Percentiles rank a stretch among this genome's conserved stretches.
These are phyloP conservation scores for Oryzias sinensis DNA, from an alignment of 2,797 vertebrate genomes.

Conservation along the genomic window DNA sequence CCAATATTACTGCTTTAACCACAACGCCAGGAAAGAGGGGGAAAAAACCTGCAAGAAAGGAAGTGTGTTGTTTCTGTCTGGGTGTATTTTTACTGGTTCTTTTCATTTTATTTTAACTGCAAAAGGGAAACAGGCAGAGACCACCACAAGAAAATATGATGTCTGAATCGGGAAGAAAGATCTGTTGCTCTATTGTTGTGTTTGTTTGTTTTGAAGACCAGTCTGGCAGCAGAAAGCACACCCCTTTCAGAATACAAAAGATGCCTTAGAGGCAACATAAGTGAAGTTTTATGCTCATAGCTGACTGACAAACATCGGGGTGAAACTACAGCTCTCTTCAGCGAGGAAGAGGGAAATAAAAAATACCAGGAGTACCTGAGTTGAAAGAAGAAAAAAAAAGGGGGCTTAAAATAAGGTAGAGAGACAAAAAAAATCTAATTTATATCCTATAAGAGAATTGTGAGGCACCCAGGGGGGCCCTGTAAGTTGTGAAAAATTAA, in stretches of 20 bases:
- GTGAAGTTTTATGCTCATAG: conserved; percentile 79
- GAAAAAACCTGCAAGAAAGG: conserved; percentile 14
- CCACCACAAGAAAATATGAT: conserved; percentile 65
- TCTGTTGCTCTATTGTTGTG: conserved; percentile 72
- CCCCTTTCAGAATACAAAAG: conserved; percentile 80
- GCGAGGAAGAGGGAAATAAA: conserved; percentile 37
- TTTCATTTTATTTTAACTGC: conserved; percentile 73
- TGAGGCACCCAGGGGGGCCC: conserved; percentile 88
- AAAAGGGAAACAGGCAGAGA: conserved; percentile 70
- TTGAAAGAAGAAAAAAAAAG: conserved; percentile 41
- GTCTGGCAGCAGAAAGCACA: conserved; percentile 62
- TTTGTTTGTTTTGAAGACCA: conserved; percentile 76
- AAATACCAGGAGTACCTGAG: conserved; percentile 45
- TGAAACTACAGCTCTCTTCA: conserved; percentile 57
- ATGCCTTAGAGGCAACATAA: conserved; percentile 75
- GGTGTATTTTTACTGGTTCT: conserved; percentile 55
- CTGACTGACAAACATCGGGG: conserved; percentile 71
- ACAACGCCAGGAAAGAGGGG: conserved; percentile 9
- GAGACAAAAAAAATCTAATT: conserved; percentile 73
- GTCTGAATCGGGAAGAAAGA: conserved; percentile 67
- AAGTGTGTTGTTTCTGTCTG: conserved; percentile 61
- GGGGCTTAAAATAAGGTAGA: conserved; percentile 45
- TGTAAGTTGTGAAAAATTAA: conserved; percentile 99
- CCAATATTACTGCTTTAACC: conserved; percentile 58
- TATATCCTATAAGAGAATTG: conserved; percentile 89